Base-by-base conservation (phyloP, 2,113 vertebrate species). In the Hemicordylus capensis region DNA sequence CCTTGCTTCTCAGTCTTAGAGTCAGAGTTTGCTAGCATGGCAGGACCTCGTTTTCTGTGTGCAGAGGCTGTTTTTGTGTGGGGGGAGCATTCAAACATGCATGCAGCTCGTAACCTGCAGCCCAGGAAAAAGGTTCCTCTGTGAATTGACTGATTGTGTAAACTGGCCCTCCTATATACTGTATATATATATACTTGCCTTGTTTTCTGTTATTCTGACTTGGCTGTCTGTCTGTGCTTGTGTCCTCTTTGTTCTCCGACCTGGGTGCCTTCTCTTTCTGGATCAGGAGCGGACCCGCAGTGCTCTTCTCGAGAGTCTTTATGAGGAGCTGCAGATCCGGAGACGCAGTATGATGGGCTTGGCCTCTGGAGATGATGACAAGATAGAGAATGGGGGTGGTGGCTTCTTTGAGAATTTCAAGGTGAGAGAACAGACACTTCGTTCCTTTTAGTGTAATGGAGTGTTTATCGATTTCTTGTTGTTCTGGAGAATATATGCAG, bases 381-480 rank as follows among this genome's bases (percentile, higher is more conserved):
- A 97, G 83, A 97, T 97, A 82, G 97, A 97, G 75, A 95, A 95
- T 0, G 89, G 93, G 26, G 97, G 96, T 1, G 97, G 97, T 26
- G 96, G 98, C 12, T 98, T 98, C 91, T 97, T 98, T 17, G 98
- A 98, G 90, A 98, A 98, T 87, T 98, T 98, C 92, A 98, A 98
- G 97, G 98, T 98, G 86, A 94, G 92, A 51, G 2, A 3, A 6
- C 59, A 48, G 42, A 28, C n/a, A 2, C 3, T 12, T 3, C 34
- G 20, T 31, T 37, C 59, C 67, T 46, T 20, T 17, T 22, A 44
- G 34, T 64, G 61, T 63, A 7, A 9, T 63, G n/a, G 31, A n/a
- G 15, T 64, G 39, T 28, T 63, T 2, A 3, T 34, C 80, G 64
- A 69, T n/a, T 26, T 85, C 44, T 73, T 61, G 28, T 31, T 89